Conservation (phyloP, 2,113 vertebrate genomes). For the Peromyscus maniculatus region DNA sequence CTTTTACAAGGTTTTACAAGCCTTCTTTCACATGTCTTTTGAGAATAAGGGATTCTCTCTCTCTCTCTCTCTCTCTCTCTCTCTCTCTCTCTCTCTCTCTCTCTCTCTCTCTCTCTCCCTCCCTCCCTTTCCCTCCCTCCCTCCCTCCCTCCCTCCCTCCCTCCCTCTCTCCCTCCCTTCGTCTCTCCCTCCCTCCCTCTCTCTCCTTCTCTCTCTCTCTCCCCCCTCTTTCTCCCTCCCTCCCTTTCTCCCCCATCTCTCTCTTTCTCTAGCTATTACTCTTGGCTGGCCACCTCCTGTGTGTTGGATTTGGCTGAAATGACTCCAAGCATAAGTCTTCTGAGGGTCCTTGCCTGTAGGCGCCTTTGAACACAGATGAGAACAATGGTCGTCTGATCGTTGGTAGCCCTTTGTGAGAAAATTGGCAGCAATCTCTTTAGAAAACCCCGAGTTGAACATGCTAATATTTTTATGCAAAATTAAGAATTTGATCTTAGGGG, state of each 20-base stretch:
- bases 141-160: too few species aligned
- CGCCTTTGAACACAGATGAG: background rate
- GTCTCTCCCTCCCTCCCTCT: too few species aligned
- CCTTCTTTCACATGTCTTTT: background rate
- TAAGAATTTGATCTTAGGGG: conserved; percentile 26
- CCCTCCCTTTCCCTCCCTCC: too few species aligned
- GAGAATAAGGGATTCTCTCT: too few species aligned
- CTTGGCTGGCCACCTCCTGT: background rate
- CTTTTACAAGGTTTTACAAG: conserved; percentile 16
- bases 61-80: background rate
- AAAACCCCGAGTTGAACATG: conserved; percentile 20
- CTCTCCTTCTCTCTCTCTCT: too few species aligned
- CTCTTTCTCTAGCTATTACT: background rate
- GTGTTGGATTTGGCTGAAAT: conserved; percentile 43
- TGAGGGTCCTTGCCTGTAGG: conserved; percentile 38
- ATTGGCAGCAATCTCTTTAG: conserved; percentile 10
- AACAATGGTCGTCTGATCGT: background rate
- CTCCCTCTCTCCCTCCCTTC: too few species aligned
- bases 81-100: too few species aligned
- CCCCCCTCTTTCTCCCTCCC: too few species aligned
- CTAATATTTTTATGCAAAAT: conserved; percentile 26
- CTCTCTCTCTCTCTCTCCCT: background rate
- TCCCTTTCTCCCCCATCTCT: background rate
- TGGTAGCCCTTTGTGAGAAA: background rate
- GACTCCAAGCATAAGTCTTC: background rate